Percentiles rank a stretch among this genome's conserved stretches.
These are phyloP conservation scores for Chlamydotis undulata DNA, from an alignment of 2,113 vertebrate genomes.

Conservation along the genomic window DNA sequence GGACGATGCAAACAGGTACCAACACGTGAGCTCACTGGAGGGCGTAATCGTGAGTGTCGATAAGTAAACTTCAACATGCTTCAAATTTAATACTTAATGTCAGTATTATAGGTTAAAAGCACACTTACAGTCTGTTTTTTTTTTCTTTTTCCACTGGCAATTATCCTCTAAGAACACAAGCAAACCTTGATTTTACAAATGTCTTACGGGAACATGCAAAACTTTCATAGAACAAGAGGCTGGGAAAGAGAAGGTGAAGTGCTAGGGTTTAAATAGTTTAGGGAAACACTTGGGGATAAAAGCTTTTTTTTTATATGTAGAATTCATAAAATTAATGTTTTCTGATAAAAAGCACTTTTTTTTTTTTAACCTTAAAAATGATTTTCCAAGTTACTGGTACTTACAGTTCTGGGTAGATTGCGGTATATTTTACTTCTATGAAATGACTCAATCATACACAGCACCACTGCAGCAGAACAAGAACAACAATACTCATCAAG, in stretches of 20 bases:
- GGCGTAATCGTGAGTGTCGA: background rate
- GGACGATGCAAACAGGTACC: background rate
- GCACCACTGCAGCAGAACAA: slow-evolving; percentile 41
- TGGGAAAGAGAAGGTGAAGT: background rate
- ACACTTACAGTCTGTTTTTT: slow-evolving; percentile 9
- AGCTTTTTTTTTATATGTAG: background rate
- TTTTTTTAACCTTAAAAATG: background rate
- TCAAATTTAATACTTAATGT: slow-evolving; percentile 34
- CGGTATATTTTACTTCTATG: background rate
- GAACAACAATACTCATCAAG: slow-evolving; percentile 1
- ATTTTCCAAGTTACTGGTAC: slow-evolving; percentile 19
- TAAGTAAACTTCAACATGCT: slow-evolving; percentile 43
- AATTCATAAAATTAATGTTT: slow-evolving; percentile 10
- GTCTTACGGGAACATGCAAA: slow-evolving; percentile 51
- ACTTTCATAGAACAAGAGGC: background rate
- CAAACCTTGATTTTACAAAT: slow-evolving; percentile 46
- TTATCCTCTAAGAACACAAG: slow-evolving; percentile 56
- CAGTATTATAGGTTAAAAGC: slow-evolving; percentile 35
- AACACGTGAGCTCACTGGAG: background rate
- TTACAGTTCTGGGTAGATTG: background rate
- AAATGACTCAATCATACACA: slow-evolving; percentile 45
- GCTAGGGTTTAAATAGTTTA: background rate
- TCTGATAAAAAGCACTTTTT: background rate
- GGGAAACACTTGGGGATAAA: slow-evolving; percentile 5
- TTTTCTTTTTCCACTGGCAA: background rate